Conservation (phyloP, 1,140 invertebrate species). For the Lasioglossum baleicum region DNA sequence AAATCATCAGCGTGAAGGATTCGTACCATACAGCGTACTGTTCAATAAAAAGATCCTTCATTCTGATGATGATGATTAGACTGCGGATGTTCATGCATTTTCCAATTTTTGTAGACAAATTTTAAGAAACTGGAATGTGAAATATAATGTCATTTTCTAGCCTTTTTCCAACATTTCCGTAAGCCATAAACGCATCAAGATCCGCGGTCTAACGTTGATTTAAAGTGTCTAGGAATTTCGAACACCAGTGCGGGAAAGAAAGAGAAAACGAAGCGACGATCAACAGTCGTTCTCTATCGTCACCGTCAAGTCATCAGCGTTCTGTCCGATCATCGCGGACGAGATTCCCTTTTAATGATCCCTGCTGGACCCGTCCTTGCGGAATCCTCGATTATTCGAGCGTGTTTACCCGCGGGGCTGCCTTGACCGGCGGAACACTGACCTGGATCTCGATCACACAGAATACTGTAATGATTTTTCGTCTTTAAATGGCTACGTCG, state of each 20-base stretch:
- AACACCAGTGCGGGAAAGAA: background rate
- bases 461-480: background rate
- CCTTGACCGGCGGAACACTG: background rate
- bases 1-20: no score
- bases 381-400: constrained; percentile 19
- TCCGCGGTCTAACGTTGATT: no score
- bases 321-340: background rate
- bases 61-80: no score
- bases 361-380: background rate
- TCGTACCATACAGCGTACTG: no score
- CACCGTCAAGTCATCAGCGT: background rate
- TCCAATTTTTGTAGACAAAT: no score
- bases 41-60: no score
- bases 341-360: background rate
- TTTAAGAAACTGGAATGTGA: no score
- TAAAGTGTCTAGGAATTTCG: no score
- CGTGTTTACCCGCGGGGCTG: background rate
- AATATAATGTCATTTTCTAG: no score
- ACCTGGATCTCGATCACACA: constrained; percentile 5
- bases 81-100: no score
- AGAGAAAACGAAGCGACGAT: constrained; percentile 22
- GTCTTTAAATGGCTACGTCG: background rate
- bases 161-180: no score
- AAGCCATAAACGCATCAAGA: no score
- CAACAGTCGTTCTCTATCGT: constrained; percentile 17